phyloP scores from a whole-genome alignment of 1,140 invertebrate genomes.

The Bombus terrestris region DNA sequence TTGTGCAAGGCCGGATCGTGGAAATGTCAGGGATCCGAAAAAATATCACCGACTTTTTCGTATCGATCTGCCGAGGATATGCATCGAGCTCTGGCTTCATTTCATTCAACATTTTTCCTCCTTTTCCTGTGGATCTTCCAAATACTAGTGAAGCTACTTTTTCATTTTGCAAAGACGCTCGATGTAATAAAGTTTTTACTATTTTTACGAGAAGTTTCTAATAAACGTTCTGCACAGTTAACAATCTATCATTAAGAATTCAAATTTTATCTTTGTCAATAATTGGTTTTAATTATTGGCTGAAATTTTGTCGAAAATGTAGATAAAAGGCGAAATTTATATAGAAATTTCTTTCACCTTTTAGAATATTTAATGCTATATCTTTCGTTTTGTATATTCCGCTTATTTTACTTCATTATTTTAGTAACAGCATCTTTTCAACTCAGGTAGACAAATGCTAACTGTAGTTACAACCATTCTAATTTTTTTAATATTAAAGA shows the following conservation, averaged over 20 bases:
- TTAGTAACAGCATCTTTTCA: not conserved
- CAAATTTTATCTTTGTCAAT: too few species aligned
- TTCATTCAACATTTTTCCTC: not conserved
- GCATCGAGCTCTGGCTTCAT: not conserved
- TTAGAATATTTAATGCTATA: not conserved
- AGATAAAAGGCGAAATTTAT: not conserved
- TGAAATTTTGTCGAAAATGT: not conserved
- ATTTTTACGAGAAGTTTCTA: not conserved
- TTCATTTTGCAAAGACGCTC: not conserved
- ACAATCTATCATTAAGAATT: not conserved
- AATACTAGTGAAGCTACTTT: not conserved
- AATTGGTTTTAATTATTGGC: not conserved
- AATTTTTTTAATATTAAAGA: not conserved
- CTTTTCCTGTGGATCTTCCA: too few species aligned
- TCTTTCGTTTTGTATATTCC: not conserved
- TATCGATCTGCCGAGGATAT: slow-evolving; percentile 28
- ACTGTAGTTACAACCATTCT: not conserved
- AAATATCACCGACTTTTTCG: slow-evolving; percentile 25
- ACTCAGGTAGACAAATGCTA: not conserved
- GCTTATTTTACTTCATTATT: not conserved
- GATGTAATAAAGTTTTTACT: not conserved
- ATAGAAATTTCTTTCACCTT: not conserved
- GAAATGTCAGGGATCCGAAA: slow-evolving; percentile 16
- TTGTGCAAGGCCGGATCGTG: slow-evolving; percentile 4
- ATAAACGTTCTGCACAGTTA: not conserved